phyloP scores from a whole-genome alignment of 2,888 invertebrate genomes.

The Netelia melanura region DNA sequence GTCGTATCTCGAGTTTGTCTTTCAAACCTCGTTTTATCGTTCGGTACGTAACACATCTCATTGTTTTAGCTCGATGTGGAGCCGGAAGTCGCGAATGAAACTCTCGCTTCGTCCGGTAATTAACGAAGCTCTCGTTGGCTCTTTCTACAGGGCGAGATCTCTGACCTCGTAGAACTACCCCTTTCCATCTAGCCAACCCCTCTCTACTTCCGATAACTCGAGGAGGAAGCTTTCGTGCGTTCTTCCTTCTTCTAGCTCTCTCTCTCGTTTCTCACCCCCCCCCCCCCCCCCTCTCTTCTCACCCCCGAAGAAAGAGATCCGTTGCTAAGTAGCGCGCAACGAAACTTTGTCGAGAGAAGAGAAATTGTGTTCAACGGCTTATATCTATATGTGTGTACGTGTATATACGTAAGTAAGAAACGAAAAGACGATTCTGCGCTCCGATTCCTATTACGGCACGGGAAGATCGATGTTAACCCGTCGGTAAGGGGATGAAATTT shows the following conservation, averaged over 20 bases:
- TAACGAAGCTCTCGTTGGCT: slow-evolving; percentile 54
- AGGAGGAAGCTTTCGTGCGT: slow-evolving; percentile 46
- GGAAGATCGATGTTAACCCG: slow-evolving; percentile 31
- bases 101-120: slow-evolving; percentile 65
- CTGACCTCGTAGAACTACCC: slow-evolving; percentile 35
- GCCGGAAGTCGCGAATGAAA: slow-evolving; percentile 70
- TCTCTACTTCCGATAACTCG: not conserved
- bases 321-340: slow-evolving; percentile 41
- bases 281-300: too few relatives aligned
- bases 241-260: slow-evolving; percentile 28
- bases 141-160: slow-evolving; percentile 23
- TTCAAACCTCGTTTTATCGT: slow-evolving; percentile 49
- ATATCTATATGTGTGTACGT: not conserved
- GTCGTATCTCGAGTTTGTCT: slow-evolving; percentile 38
- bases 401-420: not conserved
- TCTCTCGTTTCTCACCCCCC: slow-evolving; percentile 9
- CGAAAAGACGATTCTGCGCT: slow-evolving; percentile 11
- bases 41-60: slow-evolving; percentile 43
- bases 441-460: slow-evolving; percentile 22
- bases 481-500: slow-evolving; percentile 35
- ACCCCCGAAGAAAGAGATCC: slow-evolving; percentile 23
- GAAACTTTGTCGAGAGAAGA: slow-evolving; percentile 56
- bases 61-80: slow-evolving; percentile 40
- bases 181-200: not conserved
- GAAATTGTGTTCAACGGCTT: slow-evolving; percentile 25